Conservation (phyloP, 2,888 invertebrate species). For the Nasonia oneida region DNA sequence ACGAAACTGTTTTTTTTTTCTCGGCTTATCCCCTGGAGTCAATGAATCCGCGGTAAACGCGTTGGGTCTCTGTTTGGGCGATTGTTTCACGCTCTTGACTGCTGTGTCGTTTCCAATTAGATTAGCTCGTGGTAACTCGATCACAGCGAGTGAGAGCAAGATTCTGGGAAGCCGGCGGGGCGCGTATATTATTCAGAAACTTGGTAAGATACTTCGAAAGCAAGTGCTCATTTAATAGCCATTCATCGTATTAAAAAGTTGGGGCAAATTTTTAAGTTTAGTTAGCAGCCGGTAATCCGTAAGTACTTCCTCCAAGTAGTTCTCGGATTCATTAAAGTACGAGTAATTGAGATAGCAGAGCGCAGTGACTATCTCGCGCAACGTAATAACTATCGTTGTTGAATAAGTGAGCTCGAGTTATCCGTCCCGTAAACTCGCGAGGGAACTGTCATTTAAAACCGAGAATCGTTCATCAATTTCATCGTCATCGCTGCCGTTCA, state of each 20-base stretch:
- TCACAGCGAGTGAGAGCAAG: not conserved
- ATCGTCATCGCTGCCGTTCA: not conserved
- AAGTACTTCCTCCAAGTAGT: slow-evolving; percentile 36
- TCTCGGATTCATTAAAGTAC: slow-evolving; percentile 10
- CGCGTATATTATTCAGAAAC: slow-evolving; percentile 33
- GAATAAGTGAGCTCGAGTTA: not conserved
- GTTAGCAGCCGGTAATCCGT: slow-evolving; percentile 11
- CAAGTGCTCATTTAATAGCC: slow-evolving; percentile 25
- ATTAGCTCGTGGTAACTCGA: slow-evolving; percentile 12
- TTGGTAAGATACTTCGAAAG: slow-evolving; percentile 37
- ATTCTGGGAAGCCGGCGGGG: not conserved
- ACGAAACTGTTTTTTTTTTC: not conserved
- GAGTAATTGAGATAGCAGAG: slow-evolving; percentile 14
- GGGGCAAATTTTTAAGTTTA: slow-evolving; percentile 45
- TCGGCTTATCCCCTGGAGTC: not conserved
- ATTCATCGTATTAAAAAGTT: slow-evolving; percentile 43
- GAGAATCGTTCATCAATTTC: not conserved
- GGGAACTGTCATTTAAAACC: not conserved
- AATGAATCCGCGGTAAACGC: not conserved
- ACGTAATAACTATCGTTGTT: slow-evolving; percentile 8
- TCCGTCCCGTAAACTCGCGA: not conserved
- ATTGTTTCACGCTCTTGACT: not conserved
- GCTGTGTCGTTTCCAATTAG: slow-evolving; percentile 30
- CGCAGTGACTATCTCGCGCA: not conserved
- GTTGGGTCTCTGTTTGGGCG: not conserved